A percentile compares a stretch with the other conserved stretches of the same genome.
These are phyloP conservation scores for Heliothis peltigera DNA, from an alignment of 2,888 invertebrate genomes.

Conservation along the genomic window DNA sequence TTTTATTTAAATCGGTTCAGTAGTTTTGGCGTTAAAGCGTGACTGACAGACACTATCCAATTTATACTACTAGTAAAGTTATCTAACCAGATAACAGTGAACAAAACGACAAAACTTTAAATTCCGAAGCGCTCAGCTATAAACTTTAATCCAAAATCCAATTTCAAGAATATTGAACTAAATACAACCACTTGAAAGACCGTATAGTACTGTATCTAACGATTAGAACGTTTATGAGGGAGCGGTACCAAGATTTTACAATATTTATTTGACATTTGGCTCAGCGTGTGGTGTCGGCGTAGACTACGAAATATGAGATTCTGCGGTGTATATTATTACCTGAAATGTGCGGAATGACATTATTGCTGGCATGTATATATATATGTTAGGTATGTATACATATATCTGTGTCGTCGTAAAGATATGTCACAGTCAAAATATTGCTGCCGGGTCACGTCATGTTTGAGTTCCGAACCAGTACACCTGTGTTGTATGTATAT, in stretches of 20 bases:
- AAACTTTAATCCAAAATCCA: not conserved
- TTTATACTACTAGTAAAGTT: too few species aligned
- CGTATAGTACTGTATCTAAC: constrained; percentile 42
- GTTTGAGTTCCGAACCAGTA: constrained; percentile 46
- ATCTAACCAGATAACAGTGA: not conserved
- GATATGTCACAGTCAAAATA: constrained; percentile 69
- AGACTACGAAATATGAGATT: constrained; percentile 77
- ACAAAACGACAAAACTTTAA: not conserved
- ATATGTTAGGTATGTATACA: constrained; percentile 31
- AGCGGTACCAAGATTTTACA: constrained; percentile 56
- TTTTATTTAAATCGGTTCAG: too few species aligned
- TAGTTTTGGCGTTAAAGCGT: too few species aligned
- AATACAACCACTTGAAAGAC: constrained; percentile 27
- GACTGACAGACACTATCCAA: too few species aligned
- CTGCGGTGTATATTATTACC: constrained; percentile 75
- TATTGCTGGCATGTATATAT: constrained; percentile 67
- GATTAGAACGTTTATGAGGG: constrained; percentile 54
- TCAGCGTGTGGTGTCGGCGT: constrained; percentile 68
- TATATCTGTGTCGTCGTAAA: constrained; percentile 54
- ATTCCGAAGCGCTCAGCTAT: not conserved
- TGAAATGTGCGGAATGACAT: constrained; percentile 68
- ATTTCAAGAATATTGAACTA: constrained; percentile 14
- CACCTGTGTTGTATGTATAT: constrained; percentile 30
- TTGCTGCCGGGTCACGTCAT: constrained; percentile 59
- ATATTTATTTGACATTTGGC: constrained; percentile 76